Evolutionary conservation across 2,113 vertebrate species (phyloP).

Genomic region (Rhea americana): DNA sequence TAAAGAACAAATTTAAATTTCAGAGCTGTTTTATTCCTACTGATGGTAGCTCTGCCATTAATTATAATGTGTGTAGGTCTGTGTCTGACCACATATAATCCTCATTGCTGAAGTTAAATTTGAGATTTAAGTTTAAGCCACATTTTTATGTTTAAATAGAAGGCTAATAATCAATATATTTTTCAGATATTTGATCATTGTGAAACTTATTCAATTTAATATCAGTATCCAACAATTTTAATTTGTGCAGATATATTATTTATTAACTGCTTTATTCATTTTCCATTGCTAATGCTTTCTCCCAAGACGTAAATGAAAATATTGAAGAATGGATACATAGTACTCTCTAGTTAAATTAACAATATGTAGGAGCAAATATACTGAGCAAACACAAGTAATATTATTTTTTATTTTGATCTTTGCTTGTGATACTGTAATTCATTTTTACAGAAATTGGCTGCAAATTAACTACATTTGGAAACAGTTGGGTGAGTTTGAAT

Average conservation of each 20-base stretch:
- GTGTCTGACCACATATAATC: not conserved
- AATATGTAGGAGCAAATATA: not conserved
- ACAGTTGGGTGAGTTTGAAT: not conserved
- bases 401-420: not conserved
- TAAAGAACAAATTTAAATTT: not conserved
- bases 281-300: not conserved
- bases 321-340: not conserved
- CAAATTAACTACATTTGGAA: conserved; percentile 11
- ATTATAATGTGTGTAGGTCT: not conserved
- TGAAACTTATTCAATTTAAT: not conserved
- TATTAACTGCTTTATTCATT: not conserved
- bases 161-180: not conserved
- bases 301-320: not conserved
- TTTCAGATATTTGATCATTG: not conserved
- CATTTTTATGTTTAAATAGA: not conserved
- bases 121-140: not conserved
- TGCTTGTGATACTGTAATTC: not conserved
- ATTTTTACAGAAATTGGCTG: not conserved
- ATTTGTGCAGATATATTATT: not conserved
- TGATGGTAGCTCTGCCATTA: not conserved
- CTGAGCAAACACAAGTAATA: not conserved
- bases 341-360: not conserved
- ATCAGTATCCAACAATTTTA: too few relatives aligned
- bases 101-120: not conserved
- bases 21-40: not conserved